Evolutionary conservation across 2,797 vertebrate genomes (phyloP).

Genomic region (Falco cherrug): DNA sequence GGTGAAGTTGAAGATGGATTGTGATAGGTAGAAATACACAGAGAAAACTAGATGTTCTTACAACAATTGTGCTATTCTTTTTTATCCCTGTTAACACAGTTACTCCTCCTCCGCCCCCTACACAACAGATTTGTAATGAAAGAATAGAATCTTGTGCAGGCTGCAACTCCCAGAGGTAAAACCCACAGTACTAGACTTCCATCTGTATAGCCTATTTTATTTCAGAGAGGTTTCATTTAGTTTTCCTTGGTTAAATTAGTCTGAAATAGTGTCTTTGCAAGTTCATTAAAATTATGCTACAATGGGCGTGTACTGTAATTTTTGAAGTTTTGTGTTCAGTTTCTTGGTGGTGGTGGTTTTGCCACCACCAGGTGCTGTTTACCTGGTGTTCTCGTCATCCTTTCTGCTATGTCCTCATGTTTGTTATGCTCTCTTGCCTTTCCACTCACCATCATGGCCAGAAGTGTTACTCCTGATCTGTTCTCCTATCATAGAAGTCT

Average conservation of each 20-base stretch:
- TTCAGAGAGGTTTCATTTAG: slow-evolving; percentile 64
- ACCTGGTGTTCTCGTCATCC: neutral
- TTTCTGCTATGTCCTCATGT: neutral
- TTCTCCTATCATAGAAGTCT: neutral
- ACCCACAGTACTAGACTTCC: slow-evolving; percentile 79
- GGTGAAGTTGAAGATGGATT: slow-evolving; percentile 48
- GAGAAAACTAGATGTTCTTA: slow-evolving; percentile 75
- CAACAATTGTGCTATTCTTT: slow-evolving; percentile 74
- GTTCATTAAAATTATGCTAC: slow-evolving; percentile 50
- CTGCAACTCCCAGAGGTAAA: slow-evolving; percentile 80
- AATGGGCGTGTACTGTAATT: neutral
- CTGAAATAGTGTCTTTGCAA: slow-evolving; percentile 59
- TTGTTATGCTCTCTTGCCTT: neutral
- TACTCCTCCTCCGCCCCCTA: slow-evolving; percentile 76
- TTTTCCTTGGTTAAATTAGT: slow-evolving; percentile 72
- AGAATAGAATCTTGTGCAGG: slow-evolving; percentile 79
- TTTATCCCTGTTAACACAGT: slow-evolving; percentile 59
- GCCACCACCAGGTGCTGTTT: neutral
- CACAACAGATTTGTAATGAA: slow-evolving; percentile 82
- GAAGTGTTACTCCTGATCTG: neutral
- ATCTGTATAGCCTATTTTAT: slow-evolving; percentile 76
- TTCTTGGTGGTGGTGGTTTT: neutral
- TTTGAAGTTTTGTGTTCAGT: neutral
- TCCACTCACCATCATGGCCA: neutral
- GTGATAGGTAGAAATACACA: slow-evolving; percentile 56